Base-by-base conservation (phyloP, 2,888 invertebrate genomes). In the Villa cingulata region DNA sequence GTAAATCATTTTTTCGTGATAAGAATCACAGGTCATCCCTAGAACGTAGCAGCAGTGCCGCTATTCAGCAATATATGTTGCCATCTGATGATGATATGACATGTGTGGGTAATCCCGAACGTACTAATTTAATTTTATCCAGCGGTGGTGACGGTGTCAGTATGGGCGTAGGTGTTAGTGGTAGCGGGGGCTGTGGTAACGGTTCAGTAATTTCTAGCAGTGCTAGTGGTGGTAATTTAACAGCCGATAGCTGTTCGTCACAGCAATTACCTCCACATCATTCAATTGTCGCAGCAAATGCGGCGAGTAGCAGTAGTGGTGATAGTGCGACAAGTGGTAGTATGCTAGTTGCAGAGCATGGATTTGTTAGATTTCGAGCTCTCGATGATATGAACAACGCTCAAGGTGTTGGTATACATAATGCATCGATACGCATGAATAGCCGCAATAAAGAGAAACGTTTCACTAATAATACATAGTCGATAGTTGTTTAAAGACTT, bases 261-360 rank as follows among this genome's bases (percentile, higher is more conserved):
- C 9, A 66, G 67, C 45, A 72, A 72, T 51, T 66, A 45, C 53
- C 44, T 55, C 49, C 47, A 43, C 47, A 48, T 48, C 40, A 53
- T 52, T 41, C 15, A 32, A 48, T 47, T 37, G 53, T 54, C 36
- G 52, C 52, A 43, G 55, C 52, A 40, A 52, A 50, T 6, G 55
- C 55, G 10, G 53, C 52, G 42, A 76, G 76, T 23, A 58, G 76
- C 73, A 58, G 66, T 71, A 57, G 58, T 6, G 65, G 70, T 58
- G 72, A 77, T 59, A 62, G 72, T 59, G 73, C 75, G 54, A 73
- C 76, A 42, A 73, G 75, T 57, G 65, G 72, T 49, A 79, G 87
- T 56, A 88, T 90, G 86, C 71, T 90, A 53, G 87, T 89, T n/a
- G 85, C 87, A 51, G 90, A 91, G 62, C 86, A 89, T 61, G 89